These are phyloP conservation scores for Plotosus lineatus DNA, from an alignment of 2,113 vertebrate genomes.

Conservation along the genomic window DNA sequence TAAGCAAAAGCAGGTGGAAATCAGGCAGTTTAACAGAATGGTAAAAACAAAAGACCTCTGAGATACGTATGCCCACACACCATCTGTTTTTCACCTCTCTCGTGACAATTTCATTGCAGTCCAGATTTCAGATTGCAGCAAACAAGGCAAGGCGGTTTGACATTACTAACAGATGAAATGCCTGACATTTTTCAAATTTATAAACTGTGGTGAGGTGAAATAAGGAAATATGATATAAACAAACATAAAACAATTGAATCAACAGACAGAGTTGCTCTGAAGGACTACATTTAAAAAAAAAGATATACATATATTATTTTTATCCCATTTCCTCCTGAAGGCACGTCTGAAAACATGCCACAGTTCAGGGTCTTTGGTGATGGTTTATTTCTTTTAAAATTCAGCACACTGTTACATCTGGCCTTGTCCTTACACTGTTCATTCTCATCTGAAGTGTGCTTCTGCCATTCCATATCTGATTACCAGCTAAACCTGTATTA, in stretches of 20 bases:
- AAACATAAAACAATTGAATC: neutral
- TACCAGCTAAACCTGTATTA: too few species aligned
- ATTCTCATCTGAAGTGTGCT: too few species aligned
- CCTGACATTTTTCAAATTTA: neutral
- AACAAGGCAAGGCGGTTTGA: neutral
- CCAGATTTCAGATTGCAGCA: slow-evolving; percentile 5
- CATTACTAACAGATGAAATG: neutral
- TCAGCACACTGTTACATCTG: too few species aligned
- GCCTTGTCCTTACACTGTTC: too few species aligned
- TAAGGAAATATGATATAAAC: neutral
- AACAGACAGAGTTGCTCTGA: neutral
- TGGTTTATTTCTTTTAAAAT: too few species aligned
- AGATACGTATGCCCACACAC: neutral
- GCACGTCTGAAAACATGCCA: too few species aligned
- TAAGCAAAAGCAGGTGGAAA: neutral
- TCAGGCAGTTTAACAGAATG: neutral
- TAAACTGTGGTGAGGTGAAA: neutral
- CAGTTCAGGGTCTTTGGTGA: too few species aligned
- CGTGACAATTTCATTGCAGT: slow-evolving; percentile 19
- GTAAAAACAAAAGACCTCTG: slow-evolving; percentile 20
- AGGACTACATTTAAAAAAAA: neutral
- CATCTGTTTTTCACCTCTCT: slow-evolving; percentile 39
- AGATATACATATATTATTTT: neutral
- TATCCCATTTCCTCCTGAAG: neutral
- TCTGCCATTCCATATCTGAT: too few species aligned